A percentile compares a stretch with the other conserved stretches of the same genome.
Conservation (phyloP, 2,797 vertebrate genomes). For the Australoheros facetus region DNA sequence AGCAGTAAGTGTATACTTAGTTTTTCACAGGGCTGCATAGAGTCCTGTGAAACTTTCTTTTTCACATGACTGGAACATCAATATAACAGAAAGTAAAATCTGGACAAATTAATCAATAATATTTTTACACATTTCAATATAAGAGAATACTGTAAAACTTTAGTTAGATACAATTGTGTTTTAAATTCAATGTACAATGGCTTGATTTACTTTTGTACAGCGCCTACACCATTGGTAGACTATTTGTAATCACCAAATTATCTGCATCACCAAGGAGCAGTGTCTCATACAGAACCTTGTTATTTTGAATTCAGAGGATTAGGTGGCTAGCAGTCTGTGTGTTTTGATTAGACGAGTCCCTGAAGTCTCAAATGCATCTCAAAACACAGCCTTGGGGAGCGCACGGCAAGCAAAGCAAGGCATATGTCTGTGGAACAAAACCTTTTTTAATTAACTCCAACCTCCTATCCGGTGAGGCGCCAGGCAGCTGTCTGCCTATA, state of each 20-base stretch:
- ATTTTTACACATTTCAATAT: background rate
- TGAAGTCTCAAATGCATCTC: slow-evolving; percentile 45
- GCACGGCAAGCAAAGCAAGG: slow-evolving; percentile 27
- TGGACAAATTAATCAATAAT: background rate
- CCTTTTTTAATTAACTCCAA: slow-evolving; percentile 64
- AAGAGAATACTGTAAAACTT: background rate
- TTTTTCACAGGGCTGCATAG: background rate
- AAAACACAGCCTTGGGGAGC: slow-evolving; percentile 39
- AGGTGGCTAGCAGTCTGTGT: slow-evolving; percentile 36
- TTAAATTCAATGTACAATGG: background rate
- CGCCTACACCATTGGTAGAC: background rate
- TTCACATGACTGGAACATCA: background rate
- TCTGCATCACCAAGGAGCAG: slow-evolving; percentile 25
- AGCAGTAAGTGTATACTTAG: background rate
- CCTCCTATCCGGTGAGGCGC: slow-evolving; percentile 38
- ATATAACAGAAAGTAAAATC: background rate
- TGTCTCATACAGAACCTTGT: slow-evolving; percentile 14
- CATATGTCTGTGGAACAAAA: slow-evolving; percentile 53
- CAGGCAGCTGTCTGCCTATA: slow-evolving; percentile 46
- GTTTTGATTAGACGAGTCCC: slow-evolving; percentile 58
- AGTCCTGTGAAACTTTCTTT: too few species aligned
- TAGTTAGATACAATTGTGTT: background rate
- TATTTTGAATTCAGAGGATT: slow-evolving; percentile 50
- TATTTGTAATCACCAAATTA: slow-evolving; percentile 28
- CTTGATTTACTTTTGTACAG: background rate